phyloP scores from a whole-genome alignment of 1,140 invertebrate species.

The Drosophila sp. region DNA sequence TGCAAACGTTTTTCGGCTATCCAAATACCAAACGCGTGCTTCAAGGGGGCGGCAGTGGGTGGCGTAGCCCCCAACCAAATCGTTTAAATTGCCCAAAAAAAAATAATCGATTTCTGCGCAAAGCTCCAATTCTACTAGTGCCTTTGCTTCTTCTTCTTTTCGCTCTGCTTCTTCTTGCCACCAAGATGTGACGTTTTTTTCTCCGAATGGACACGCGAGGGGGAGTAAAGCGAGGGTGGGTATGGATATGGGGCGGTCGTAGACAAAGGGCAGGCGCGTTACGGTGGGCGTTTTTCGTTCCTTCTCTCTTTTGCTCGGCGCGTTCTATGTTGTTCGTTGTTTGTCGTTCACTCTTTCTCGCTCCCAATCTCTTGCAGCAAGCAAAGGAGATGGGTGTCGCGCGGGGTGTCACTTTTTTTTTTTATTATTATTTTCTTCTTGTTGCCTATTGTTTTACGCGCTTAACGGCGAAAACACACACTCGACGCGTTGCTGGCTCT shows the following conservation, averaged over 20 bases:
- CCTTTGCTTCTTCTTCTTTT: conserved; percentile 43
- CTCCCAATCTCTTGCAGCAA: conserved; percentile 28
- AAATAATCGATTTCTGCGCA: conserved; percentile 77
- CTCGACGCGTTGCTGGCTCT: conserved; percentile 64
- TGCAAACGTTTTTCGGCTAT: conserved; percentile 45
- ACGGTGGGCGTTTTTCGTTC: conserved; percentile 78
- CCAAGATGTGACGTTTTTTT: conserved; percentile 34
- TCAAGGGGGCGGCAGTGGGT: neutral
- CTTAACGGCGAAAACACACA: conserved; percentile 61
- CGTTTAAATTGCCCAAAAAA: conserved; percentile 77
- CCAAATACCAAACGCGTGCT: conserved; percentile 28
- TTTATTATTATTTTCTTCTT: conserved; percentile 33
- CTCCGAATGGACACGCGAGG: conserved; percentile 31
- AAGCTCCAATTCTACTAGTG: conserved; percentile 69
- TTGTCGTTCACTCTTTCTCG: conserved; percentile 54
- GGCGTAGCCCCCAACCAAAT: conserved; percentile 49
- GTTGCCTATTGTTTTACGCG: conserved; percentile 68
- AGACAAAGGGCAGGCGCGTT: conserved; percentile 33
- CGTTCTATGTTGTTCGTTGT: conserved; percentile 66
- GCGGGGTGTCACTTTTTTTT: conserved; percentile 42
- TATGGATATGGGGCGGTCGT: conserved; percentile 15
- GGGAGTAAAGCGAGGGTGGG: conserved; percentile 37
- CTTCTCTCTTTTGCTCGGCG: conserved; percentile 66
- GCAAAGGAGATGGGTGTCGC: conserved; percentile 5
- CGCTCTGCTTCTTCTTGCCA: conserved; percentile 48